Base-by-base conservation (phyloP, 2,113 vertebrate species). In the Labeo catla region DNA sequence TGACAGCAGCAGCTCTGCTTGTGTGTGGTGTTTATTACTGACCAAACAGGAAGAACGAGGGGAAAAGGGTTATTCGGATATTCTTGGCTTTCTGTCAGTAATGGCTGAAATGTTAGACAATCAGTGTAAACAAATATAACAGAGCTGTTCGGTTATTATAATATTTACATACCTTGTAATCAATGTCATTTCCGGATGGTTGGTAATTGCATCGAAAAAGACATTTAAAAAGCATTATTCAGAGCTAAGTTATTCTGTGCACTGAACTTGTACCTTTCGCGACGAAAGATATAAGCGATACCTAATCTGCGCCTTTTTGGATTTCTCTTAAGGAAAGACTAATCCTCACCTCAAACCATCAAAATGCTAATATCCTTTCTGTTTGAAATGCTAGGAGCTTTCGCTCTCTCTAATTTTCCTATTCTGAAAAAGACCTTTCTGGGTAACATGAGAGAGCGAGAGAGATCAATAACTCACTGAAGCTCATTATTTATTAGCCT, bases 401-500 rank as follows among this genome's bases (percentile, higher is more conserved):
- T 90, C 90, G 80, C 89, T 91, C 93, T 87, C 91, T 91, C 90
- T 93, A 90, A 92, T 93, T 91, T 91, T 83, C 90, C 89, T 88
- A 86, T 91, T 86, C 54, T 90, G 89, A 94, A 94, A 86, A 81
- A 92, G 92, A 93, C 87, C 93, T 86, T 89, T 93, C 89, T 91
- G 91, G 91, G 90, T 90, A 91, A 87, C 89, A 85, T 83, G 52
- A 84, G 68, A 52, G 45, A 88, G 86, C 87, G 85, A 84, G 52
- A 65, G 23, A 86, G 92, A 95, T 95, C 95, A 90, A 95, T 95
- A 94, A 90, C 91, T 95, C 93, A 93, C 92, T 91, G 91, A 91
- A 91, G 91, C 95, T 93, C 92, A 92, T 94, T 93, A 93, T 93
- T 92, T 93, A 95, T 94, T 93, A 94, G 93, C 93, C 94, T 93